A percentile compares a stretch with the other conserved stretches of the same genome.
Conservation (phyloP, 1,140 invertebrate genomes). For the Leptinotarsa lineolata region DNA sequence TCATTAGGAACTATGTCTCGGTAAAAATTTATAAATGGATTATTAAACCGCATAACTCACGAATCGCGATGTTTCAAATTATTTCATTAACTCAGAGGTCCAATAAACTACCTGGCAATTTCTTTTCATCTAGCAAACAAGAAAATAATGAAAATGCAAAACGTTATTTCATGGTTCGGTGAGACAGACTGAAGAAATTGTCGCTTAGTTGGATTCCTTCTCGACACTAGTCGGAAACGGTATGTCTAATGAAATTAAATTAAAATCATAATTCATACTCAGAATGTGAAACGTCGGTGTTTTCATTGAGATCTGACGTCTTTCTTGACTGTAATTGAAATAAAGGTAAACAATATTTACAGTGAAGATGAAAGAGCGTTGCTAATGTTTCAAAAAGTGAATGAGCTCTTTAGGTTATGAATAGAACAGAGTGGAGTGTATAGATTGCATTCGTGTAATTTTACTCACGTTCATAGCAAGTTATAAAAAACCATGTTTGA, state of each 20-base stretch:
- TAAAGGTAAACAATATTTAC: background rate
- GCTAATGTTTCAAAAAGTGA: too few species aligned
- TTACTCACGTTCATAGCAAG: too few species aligned
- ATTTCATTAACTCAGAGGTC: background rate
- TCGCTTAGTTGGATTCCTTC: background rate
- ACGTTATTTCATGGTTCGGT: background rate
- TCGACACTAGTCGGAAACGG: background rate
- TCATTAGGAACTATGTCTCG: too few species aligned
- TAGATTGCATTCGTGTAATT: too few species aligned
- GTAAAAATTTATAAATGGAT: background rate
- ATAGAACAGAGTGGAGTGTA: too few species aligned
- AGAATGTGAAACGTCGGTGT: background rate
- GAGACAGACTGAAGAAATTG: background rate
- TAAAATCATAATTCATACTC: conserved; percentile 4
- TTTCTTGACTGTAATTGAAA: background rate
- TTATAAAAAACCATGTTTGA: too few species aligned
- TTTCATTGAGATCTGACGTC: background rate
- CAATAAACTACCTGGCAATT: background rate
- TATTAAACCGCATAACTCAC: background rate
- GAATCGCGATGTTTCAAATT: background rate
- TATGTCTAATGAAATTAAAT: conserved; percentile 7
- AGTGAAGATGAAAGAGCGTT: background rate
- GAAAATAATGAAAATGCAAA: conserved; percentile 9
- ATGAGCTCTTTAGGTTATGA: too few species aligned
- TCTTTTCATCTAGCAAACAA: background rate